Percentiles rank a stretch among this genome's conserved stretches.
These are phyloP conservation scores for Coelopa frigida DNA, from an alignment of 1,140 invertebrate genomes.

Conservation along the genomic window DNA sequence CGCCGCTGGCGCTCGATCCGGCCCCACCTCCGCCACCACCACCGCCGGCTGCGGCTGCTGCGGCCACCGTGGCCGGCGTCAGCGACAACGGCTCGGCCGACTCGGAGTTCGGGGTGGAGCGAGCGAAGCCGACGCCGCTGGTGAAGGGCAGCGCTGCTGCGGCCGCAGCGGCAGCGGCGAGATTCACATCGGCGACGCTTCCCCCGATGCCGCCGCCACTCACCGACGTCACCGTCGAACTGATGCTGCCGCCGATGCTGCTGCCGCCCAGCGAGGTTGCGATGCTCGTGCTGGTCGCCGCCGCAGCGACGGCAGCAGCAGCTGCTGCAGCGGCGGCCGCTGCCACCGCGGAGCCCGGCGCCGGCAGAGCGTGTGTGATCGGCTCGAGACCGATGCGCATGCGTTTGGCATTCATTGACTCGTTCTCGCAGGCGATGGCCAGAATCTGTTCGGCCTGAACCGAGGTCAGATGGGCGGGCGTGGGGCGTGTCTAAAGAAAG, in stretches of 20 bases:
- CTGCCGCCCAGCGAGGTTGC: constrained; percentile 22
- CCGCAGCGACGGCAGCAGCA: constrained; percentile 25
- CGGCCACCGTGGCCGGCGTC: constrained; percentile 17
- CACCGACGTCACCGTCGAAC: constrained; percentile 12
- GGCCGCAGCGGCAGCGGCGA: constrained; percentile 13
- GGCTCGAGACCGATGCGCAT: constrained; percentile 93
- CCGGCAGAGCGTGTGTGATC: constrained; percentile 77
- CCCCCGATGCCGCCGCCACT: not conserved
- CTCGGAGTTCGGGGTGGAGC: constrained; percentile 40
- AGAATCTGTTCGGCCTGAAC: constrained; percentile 93
- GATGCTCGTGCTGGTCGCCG: constrained; percentile 19
- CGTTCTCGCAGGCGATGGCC: constrained; percentile 92
- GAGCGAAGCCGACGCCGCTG: constrained; percentile 31
- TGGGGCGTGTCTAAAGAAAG: constrained; percentile 57
- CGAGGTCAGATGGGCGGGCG: constrained; percentile 90
- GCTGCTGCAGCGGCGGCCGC: constrained; percentile 42
- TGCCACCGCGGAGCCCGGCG: constrained; percentile 53
- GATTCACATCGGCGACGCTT: constrained; percentile 13
- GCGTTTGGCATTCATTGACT: constrained; percentile 91
- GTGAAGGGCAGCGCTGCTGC: constrained; percentile 30
- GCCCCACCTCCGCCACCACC: constrained; percentile 23
- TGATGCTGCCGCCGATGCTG: constrained; percentile 14
- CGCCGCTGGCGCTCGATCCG: constrained; percentile 21
- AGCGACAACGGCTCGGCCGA: constrained; percentile 31
- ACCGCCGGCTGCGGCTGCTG: constrained; percentile 32